Evolutionary conservation across 2,797 vertebrate genomes (phyloP).

Genomic region (Aulostomus chinensis): DNA sequence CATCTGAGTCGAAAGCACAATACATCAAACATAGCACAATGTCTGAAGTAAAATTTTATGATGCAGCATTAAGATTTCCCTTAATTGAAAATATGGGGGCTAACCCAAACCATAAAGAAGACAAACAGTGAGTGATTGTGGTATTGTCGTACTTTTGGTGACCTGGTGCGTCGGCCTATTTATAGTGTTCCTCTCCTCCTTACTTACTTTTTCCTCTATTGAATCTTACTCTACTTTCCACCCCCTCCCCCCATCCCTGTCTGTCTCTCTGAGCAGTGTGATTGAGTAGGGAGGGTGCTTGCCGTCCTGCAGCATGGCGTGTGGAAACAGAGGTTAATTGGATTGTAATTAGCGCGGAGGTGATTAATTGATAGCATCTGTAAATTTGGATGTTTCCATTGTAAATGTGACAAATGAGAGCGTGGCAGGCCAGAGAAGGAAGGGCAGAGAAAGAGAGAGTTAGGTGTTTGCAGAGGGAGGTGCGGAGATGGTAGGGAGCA

Average conservation of each 20-base stretch:
- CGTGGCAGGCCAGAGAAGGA: slow-evolving; percentile 60
- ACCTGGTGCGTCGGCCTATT: slow-evolving; percentile 8
- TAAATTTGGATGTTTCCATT: slow-evolving; percentile 84
- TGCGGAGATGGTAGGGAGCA: not conserved
- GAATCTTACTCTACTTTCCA: slow-evolving; percentile 48
- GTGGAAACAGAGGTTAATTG: slow-evolving; percentile 83
- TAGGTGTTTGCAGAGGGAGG: not conserved
- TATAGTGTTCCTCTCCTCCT: slow-evolving; percentile 23
- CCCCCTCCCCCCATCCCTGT: slow-evolving; percentile 20
- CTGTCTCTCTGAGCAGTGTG: slow-evolving; percentile 58
- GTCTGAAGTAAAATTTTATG: not conserved
- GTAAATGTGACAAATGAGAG: slow-evolving; percentile 83
- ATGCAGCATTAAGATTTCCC: not conserved
- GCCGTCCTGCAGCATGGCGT: slow-evolving; percentile 70
- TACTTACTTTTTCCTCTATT: slow-evolving; percentile 53
- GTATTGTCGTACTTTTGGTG: slow-evolving; percentile 11
- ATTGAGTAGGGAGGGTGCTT: slow-evolving; percentile 67
- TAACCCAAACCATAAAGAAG: not conserved
- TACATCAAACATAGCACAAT: no score
- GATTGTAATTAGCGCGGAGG: slow-evolving; percentile 84
- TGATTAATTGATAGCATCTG: slow-evolving; percentile 85
- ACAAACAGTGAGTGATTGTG: not conserved
- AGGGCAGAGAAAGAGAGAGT: slow-evolving; percentile 49
- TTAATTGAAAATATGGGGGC: not conserved
- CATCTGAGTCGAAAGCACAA: no score